Base-by-base conservation (phyloP, 2,888 invertebrate genomes). In the Byasa hedistus region DNA sequence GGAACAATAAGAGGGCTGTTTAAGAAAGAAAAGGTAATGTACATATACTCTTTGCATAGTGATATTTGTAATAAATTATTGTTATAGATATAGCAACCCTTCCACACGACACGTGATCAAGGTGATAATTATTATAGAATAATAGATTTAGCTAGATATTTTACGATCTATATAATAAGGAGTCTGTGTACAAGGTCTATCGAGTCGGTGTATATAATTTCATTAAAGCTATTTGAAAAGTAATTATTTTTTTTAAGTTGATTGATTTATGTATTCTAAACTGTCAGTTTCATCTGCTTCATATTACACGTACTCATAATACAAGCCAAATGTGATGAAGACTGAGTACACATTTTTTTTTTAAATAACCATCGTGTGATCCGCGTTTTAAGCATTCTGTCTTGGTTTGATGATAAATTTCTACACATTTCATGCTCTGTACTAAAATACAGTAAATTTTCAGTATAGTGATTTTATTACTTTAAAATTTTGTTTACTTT, bases 281-380 rank as follows among this genome's bases (percentile, higher is more conserved):
- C 19, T 68, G 62, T 65, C 59, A 55, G 52, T 66, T 55, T 59
- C 21, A 65, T 57, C 44, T 63, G 57, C 61, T 63, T 64, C 59
- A 72, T 74, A 77, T 78, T 77, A 75, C 75, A 84, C 79, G 83
- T 86, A 84, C 87, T 89, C 85, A 85, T 86, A 39, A 82, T 85
- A 86, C 83, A 87, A 88, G 90, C 90, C 91, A 90, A 91, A 91
- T 87, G 85, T 86, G 86, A 48, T 85, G 80, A 90, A 91, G 91
- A 91, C 91, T 91, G 91, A 91, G 83, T 84, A 87, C 81, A 79
- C n/a, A n/a, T n/a, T n/a, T 81, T 84, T 84, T 83, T 80, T 76
- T 65, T 44, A 64, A 59, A 48, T 66, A 19, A 23, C 54, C 21
- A 55, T 39, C 44, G 52, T 56, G 59, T 48, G 57, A 54, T 54